Percentiles rank a stretch among this genome's conserved stretches.
These are phyloP conservation scores for Thymelicus lineola DNA, from an alignment of 2,888 invertebrate genomes.

Conservation along the genomic window DNA sequence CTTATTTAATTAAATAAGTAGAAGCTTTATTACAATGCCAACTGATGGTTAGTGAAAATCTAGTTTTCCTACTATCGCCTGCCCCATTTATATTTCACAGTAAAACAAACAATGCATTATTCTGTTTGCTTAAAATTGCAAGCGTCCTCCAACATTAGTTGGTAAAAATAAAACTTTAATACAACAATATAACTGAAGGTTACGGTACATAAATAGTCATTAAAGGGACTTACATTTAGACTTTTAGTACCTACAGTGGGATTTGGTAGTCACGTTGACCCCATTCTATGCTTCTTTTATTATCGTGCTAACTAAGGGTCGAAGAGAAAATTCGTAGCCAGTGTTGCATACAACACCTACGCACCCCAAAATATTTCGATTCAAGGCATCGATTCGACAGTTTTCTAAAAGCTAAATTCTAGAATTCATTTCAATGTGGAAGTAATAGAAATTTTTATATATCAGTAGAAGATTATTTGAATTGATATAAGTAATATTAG, in stretches of 20 bases:
- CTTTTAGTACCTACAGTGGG: not conserved
- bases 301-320: not conserved
- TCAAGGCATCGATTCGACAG: too few species aligned
- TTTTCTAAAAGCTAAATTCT: too few species aligned
- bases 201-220: slow-evolving; percentile 2
- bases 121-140: not conserved
- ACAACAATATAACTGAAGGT: not conserved
- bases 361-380: too few species aligned
- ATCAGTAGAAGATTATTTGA: too few species aligned
- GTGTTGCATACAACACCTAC: not conserved
- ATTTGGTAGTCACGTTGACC: not conserved
- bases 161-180: slow-evolving; percentile 1
- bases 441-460: too few species aligned
- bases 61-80: too few species aligned
- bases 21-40: too few species aligned
- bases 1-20: too few species aligned
- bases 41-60: too few species aligned
- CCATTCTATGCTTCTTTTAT: not conserved
- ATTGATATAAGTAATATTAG: too few species aligned
- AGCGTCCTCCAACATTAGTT: not conserved
- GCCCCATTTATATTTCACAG: too few species aligned
- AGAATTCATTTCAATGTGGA: too few species aligned
- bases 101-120: not conserved
- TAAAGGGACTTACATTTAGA: not conserved
- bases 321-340: not conserved